These are phyloP conservation scores for Xylota sylvarum DNA, from an alignment of 2,888 invertebrate species.

Conservation along the genomic window DNA sequence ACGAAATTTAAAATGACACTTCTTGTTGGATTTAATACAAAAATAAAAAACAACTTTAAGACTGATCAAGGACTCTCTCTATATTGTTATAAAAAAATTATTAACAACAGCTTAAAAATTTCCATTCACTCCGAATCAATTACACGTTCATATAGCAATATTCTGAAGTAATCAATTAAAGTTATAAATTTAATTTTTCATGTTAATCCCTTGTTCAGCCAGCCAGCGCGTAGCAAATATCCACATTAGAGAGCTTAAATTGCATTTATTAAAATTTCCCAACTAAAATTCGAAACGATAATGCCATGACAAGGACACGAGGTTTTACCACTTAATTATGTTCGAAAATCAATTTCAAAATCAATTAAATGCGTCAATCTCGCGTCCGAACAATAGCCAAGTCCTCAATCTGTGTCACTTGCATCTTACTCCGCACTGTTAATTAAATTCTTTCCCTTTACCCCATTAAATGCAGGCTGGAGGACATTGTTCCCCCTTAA, in stretches of 20 bases:
- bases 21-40: no score
- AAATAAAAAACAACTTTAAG: no score
- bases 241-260: constrained; percentile 19
- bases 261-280: constrained; percentile 13
- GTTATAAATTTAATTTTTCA: neutral
- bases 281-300: neutral
- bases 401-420: constrained; percentile 46
- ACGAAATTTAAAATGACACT: no score
- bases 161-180: neutral
- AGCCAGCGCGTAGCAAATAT: neutral
- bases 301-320: neutral
- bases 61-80: no score
- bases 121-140: neutral
- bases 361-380: constrained; percentile 52
- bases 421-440: constrained; percentile 44
- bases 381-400: constrained; percentile 19
- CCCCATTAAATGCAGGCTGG: neutral
- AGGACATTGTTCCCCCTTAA: constrained; percentile 29
- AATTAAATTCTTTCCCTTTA: constrained; percentile 47
- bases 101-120: neutral
- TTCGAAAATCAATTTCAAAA: constrained; percentile 46
- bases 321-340: constrained; percentile 29
- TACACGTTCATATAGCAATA: neutral
- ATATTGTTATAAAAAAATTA: no score
- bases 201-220: neutral